Evolutionary conservation across 2,797 vertebrate genomes (phyloP).

Genomic region (Lycodopsis pacificus): DNA sequence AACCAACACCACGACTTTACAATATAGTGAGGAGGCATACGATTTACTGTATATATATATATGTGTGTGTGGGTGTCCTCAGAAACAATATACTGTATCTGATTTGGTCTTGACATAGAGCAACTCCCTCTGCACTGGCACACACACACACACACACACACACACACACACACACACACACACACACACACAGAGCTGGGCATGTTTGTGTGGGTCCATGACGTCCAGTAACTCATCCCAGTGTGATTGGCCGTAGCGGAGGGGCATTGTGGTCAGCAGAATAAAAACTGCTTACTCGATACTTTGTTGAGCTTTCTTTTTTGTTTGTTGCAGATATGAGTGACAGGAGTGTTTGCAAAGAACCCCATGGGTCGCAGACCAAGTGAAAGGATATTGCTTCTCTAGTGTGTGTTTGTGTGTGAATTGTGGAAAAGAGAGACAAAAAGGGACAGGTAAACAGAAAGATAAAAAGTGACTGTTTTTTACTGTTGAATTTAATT

Average conservation of each 20-base stretch:
- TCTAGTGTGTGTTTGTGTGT: constrained; percentile 19
- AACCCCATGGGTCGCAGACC: constrained; percentile 63
- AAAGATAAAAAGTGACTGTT: background rate
- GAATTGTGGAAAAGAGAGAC: background rate
- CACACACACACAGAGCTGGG: constrained; percentile 7
- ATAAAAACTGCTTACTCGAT: constrained; percentile 75
- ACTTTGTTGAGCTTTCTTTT: constrained; percentile 73
- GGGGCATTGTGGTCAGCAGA: constrained; percentile 77
- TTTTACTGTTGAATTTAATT: background rate
- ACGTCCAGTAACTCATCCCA: constrained; percentile 74
- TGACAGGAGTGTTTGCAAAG: constrained; percentile 75
- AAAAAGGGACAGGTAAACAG: constrained; percentile 18
- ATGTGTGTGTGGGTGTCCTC: constrained; percentile 12
- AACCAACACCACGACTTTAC: constrained; percentile 53
- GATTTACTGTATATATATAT: constrained; percentile 15
- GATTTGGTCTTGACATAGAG: constrained; percentile 25
- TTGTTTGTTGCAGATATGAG: constrained; percentile 75
- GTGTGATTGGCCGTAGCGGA: constrained; percentile 63
- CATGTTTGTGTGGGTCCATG: constrained; percentile 55
- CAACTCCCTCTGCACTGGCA: background rate
- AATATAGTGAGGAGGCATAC: constrained; percentile 27
- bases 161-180: background rate
- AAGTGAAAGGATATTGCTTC: constrained; percentile 59
- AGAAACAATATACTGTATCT: constrained; percentile 16
- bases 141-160: constrained; percentile 13